Evolutionary conservation across 2,888 invertebrate genomes (phyloP), one percentile per base, ranked within the genome.

Genomic region (Drosophila putrida): DNA sequence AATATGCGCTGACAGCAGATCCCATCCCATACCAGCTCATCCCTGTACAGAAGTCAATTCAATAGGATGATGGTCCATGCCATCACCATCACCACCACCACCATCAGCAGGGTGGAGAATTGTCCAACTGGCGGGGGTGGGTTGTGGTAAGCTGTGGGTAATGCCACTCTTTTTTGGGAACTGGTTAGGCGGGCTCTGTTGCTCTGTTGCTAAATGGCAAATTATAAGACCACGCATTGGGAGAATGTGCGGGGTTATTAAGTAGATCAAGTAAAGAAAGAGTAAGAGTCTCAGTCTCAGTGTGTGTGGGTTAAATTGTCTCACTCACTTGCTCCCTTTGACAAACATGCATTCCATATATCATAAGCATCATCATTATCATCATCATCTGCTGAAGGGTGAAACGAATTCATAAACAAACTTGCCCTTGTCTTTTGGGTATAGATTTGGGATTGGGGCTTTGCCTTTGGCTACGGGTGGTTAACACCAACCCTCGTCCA

Each of bases 1-100:
- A 90, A 88, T 89, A 89, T 90, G 87, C 85, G 90, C 78, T 80
- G 83, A 82, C 86, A 82, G 75, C 78, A 58, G 61, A 35, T 35
- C 36, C 58, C 70, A 33, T 11, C 13, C 20, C 70, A 33, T 11
- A 11, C 20, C 46, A 27, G 15, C 41, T 10, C 76, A 59, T 55
- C 46, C 46, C 57, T 75, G 66, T 78, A 73, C 75, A 67, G 75
- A 74, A 75, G 60, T 69, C 63, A 78, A 69, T 46, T 66, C 64
- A 36, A 58, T 70, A 71, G 66, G 67, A 74, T 72, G 80, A 72
- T 60, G 75, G 50, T n/a, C 47, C 58, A 31, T 31, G 47, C 27
- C 25, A 51, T 27, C 51, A 51, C 36, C 46, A 46, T 54, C 73
- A 60, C 49, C 33, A 49, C 6, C 49, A 49, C n/a, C 27, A 43